Base-by-base conservation (phyloP, 2,113 vertebrate genomes). In the Ictalurus punctatus region DNA sequence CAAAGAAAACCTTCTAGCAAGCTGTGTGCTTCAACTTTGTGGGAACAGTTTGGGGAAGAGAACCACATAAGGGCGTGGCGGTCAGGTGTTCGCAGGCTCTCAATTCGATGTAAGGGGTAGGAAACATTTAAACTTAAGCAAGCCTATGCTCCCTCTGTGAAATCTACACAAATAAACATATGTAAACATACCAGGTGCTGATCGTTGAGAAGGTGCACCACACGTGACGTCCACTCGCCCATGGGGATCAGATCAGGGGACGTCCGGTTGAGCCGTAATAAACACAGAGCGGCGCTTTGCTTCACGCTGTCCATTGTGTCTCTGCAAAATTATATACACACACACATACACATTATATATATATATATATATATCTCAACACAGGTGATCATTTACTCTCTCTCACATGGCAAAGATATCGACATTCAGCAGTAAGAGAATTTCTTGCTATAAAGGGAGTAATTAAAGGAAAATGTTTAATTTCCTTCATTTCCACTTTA, bases 221-320 rank as follows among this genome's bases (percentile, higher is more conserved):
- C 97, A 0, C 97, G 95, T 0, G 97, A 98, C 0, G 97, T 98
- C 97, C 97, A 98, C 92, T 98, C 97, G 1, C 97, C 97, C 97
- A 98, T 98, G 90, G 97, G 96, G 84, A 98, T 96, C 91, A 98
- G 89, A 92, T 98, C 97, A 0, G 97, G 97, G 0, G 97, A 98
- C 14, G 97, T 97, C 93, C 97, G 97, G 94, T 98, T 97, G 74
- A 98, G 96, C 2, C 97, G 95, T 90, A 98, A 95, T 74, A 98
- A 94, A 94, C 97, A 98, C 73, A 98, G 95, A 59, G 97, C 97
- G 0, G 97, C 97, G 0, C 97, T 98, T 94, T 98, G 97, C 87
- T 98, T 98, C 92, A 98, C 97, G 0, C 97, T 98, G 93, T 98
- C 97, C 97, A 98, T 98, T 2, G 97, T 98, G 88, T 98, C 97